phyloP scores from a whole-genome alignment of 1,140 invertebrate species.

The Musca vetustissima region DNA sequence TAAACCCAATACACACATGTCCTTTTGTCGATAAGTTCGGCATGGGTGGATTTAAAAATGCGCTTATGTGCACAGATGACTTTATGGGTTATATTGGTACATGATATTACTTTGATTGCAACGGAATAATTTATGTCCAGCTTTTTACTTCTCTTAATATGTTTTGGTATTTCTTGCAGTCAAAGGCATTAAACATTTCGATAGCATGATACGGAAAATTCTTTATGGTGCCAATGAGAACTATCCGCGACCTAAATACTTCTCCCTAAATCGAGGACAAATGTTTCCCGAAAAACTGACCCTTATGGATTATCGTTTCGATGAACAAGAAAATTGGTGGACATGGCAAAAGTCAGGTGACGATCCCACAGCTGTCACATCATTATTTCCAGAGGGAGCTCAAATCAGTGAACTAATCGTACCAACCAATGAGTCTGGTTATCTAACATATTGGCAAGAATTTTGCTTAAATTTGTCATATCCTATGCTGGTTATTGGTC shows the following conservation, averaged over 20 bases:
- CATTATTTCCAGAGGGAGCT: slow-evolving; percentile 40
- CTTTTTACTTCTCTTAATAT: neutral
- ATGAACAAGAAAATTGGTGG: slow-evolving; percentile 63
- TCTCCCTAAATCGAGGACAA: slow-evolving; percentile 85
- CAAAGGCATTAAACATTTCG: slow-evolving; percentile 76
- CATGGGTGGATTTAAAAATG: too few relatives aligned
- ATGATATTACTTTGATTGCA: too few relatives aligned
- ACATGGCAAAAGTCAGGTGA: slow-evolving; percentile 52
- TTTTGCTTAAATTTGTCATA: slow-evolving; percentile 60
- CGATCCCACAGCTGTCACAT: slow-evolving; percentile 31
- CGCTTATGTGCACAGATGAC: too few relatives aligned
- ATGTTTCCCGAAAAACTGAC: slow-evolving; percentile 81
- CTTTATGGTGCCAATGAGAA: slow-evolving; percentile 72
- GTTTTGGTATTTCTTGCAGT: slow-evolving; percentile 39
- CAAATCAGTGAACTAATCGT: slow-evolving; percentile 79
- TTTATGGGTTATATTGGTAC: too few relatives aligned
- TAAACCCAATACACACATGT: too few relatives aligned
- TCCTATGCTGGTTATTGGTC: slow-evolving; percentile 84
- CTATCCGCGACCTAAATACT: slow-evolving; percentile 82
- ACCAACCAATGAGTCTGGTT: slow-evolving; percentile 78
- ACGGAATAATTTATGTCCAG: too few relatives aligned
- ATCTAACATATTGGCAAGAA: slow-evolving; percentile 52
- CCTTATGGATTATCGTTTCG: slow-evolving; percentile 85
- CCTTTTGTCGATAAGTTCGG: too few relatives aligned
- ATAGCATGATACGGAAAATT: slow-evolving; percentile 76